Base-by-base conservation (phyloP, 2,888 invertebrate genomes). In the Smittia sp. region DNA sequence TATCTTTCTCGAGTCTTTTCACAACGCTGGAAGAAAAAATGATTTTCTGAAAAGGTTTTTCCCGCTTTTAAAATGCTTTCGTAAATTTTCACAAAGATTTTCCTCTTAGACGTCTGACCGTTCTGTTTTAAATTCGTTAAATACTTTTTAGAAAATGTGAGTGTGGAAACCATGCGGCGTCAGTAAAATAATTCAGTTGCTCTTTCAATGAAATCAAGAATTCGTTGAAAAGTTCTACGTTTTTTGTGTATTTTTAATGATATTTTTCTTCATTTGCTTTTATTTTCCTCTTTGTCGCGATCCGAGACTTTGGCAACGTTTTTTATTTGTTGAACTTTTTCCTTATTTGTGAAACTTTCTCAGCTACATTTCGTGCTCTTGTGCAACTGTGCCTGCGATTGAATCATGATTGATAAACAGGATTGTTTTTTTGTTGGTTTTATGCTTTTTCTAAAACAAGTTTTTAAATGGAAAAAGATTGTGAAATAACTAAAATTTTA, bases 171-270 rank as follows among this genome's bases (percentile, higher is more conserved):
- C 6, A 3, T 46, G n/a, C 2, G 38, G 38, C 11, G 38, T 9
- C 11, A 9, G 6, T 38, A n/a, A n/a, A n/a, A 38, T 38, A 38
- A 38, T 38, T 38, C 6, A 38, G n/a, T 46, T 46, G 11, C 6
- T 46, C 15, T 15, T 46, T 2, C 11, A 46, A 11, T 9, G 46
- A 46, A 46, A 46, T 46, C 11, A 46, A 46, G n/a, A 46, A 46
- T n/a, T 46, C 46, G n/a, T 46, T 46, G 46, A 46, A 46, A 46
- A n/a, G 46, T 46, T 46, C 46, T 46, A 46, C 46, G 46, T 15
- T n/a, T 46, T 7, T 46, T 46, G 46, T 46, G 46, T 46, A 46
- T 46, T n/a, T 38, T 11, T 46, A 32, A 15, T 46, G 46, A 46
- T 46, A 46, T 46, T 46, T 46, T 46, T 46, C 46, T 46, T 15